Percentiles rank a stretch among this genome's conserved stretches.
These are phyloP conservation scores for Pseudeuparius sepicola DNA, from an alignment of 2,888 invertebrate species.

Conservation along the genomic window DNA sequence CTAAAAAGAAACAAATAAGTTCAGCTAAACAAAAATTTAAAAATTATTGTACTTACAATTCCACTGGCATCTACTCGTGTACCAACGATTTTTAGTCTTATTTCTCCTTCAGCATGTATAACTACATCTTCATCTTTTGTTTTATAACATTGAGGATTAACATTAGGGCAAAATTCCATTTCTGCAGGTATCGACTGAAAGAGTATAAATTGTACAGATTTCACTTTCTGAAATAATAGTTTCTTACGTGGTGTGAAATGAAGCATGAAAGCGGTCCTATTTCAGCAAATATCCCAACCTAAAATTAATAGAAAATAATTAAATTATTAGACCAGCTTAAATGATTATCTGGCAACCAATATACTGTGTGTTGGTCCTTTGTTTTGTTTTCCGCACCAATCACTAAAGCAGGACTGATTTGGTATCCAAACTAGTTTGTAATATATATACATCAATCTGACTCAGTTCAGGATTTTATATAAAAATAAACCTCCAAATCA, in stretches of 20 bases:
- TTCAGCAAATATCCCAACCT: conserved; percentile 99
- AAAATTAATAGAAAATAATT: conserved; percentile 7
- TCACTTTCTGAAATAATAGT: conserved; percentile 1
- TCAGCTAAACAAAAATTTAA: conserved; percentile 3
- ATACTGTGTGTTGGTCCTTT: too few species aligned
- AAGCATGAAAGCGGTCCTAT: conserved; percentile 98
- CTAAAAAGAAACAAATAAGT: conserved; percentile 47
- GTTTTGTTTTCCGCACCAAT: too few species aligned
- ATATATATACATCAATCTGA: too few species aligned
- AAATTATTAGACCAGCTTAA: too few species aligned
- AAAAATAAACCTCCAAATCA: too few species aligned
- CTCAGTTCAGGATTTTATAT: too few species aligned
- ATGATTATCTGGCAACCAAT: too few species aligned
- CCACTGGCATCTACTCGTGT: conserved; percentile 98
- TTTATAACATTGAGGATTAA: conserved; percentile 96
- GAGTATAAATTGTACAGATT: conserved; percentile 1
- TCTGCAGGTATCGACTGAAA: conserved; percentile 92
- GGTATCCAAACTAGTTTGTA: too few species aligned
- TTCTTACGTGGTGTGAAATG: conserved; percentile 85
- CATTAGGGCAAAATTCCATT: conserved; percentile 98
- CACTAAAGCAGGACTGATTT: too few species aligned
- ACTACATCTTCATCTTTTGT: conserved; percentile 97
- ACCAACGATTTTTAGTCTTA: conserved; percentile 95
- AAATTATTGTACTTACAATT: conserved; percentile 62
- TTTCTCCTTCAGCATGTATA: conserved; percentile 95